Evolutionary conservation across 2,113 vertebrate genomes (phyloP), one percentile per base, ranked within the genome.

Genomic region (Brachyhypopomus gauderio): DNA sequence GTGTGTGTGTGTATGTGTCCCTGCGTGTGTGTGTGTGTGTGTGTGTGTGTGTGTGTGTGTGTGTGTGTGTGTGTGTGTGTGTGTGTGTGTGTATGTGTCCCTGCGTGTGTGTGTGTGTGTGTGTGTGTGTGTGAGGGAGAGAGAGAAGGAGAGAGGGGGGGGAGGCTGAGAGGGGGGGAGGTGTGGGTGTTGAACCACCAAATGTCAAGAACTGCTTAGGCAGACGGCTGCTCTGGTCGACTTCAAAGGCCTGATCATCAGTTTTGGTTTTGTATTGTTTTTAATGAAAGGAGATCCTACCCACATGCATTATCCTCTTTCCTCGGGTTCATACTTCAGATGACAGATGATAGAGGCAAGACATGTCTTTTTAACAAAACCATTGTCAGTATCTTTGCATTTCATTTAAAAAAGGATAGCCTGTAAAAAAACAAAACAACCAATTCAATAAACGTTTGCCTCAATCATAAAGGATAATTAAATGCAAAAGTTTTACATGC

Each of bases 131-230:
- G 19, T 17, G 76, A 66, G 60, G n/a, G n/a, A 72, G 45, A 52
- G 70, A 72, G 70, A 27, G 71, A 6, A 7, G 20, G 62, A 30
- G 60, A 2, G 38, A 20, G 38, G 1, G 1, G 14, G 55, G 9
- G 45, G 17, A 41, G 72, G 75, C 27, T 36, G 48, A 66, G 79
- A 75, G 63, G 23, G 66, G 27, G 22, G 22, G 69, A 71, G 64
- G 67, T 34, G 19, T 25, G 69, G 34, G 70, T 2, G 38, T 22
- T n/a, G 20, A 34, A 41, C 27, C 36, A 70, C 27, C 52, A 86
- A 86, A 86, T 86, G 84, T 83, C 84, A 27, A 59, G 30, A 73
- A 41, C 6, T 4, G 75, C 41, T 82, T 6, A 3, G 74, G n/a
- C 62, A 38, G 7, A 19, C 72, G 45, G 66, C n/a, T 59, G 64